These are phyloP conservation scores for Misgurnus mizolepis DNA, from an alignment of 2,113 vertebrate species.

Conservation along the genomic window DNA sequence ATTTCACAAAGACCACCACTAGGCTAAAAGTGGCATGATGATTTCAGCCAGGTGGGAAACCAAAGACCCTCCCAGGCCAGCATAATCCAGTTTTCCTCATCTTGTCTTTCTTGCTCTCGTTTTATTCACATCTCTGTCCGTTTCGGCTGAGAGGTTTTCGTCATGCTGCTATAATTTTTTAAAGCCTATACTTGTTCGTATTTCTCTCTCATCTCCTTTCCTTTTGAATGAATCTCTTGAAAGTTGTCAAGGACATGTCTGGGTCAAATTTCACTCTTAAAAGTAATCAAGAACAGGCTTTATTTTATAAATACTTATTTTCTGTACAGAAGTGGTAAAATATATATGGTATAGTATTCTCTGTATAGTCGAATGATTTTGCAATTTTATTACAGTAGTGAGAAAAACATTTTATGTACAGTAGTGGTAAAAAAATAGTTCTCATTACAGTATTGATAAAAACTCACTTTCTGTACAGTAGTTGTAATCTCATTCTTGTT, in stretches of 20 bases:
- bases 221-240: background rate
- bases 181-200: background rate
- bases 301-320: too few relatives aligned
- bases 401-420: too few relatives aligned
- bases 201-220: background rate
- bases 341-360: too few relatives aligned
- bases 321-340: too few relatives aligned
- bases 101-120: slow-evolving; percentile 4
- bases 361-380: too few relatives aligned
- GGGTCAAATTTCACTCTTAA: too few relatives aligned
- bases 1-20: slow-evolving; percentile 51
- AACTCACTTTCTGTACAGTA: too few relatives aligned
- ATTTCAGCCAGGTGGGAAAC: slow-evolving; percentile 52
- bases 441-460: too few relatives aligned
- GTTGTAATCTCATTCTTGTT: background rate
- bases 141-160: slow-evolving; percentile 4
- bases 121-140: slow-evolving; percentile 1
- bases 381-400: too few relatives aligned
- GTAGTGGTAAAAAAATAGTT: too few relatives aligned
- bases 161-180: slow-evolving; percentile 11
- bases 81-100: slow-evolving; percentile 16
- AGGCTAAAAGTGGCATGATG: slow-evolving; percentile 48
- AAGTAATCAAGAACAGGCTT: background rate
- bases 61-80: slow-evolving; percentile 21
- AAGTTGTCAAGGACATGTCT: background rate